A percentile compares a stretch with the other conserved stretches of the same genome.
Evolutionary conservation across 2,797 vertebrate genomes (phyloP).

Genomic region (Hozukius guyotensis): DNA sequence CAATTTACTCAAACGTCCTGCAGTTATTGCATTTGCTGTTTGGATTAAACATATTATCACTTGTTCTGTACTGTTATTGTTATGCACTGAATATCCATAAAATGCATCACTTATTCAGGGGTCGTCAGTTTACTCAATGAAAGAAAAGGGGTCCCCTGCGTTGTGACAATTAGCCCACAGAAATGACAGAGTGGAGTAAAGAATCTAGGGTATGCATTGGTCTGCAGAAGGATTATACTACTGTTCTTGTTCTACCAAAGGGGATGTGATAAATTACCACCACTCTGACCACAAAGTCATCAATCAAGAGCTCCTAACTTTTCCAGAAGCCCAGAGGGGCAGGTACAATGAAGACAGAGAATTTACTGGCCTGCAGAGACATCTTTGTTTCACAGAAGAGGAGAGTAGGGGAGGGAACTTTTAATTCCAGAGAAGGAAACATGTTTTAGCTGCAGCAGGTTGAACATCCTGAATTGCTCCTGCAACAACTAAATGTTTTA

Average conservation of each 20-base stretch:
- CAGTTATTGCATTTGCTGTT: no score
- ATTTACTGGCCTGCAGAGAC: background rate
- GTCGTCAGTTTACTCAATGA: no score
- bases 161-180: background rate
- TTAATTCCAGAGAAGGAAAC: background rate
- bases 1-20: no score
- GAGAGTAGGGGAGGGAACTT: background rate
- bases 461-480: background rate
- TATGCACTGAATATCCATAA: no score
- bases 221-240: background rate
- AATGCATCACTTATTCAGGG: no score
- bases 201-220: background rate
- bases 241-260: background rate
- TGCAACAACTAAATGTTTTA: background rate
- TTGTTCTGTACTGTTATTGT: no score
- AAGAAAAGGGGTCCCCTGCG: no score
- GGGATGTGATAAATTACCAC: background rate
- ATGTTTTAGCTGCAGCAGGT: background rate
- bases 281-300: background rate
- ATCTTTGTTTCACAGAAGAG: background rate
- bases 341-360: background rate
- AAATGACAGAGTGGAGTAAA: background rate
- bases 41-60: no score
- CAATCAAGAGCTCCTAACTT: background rate
- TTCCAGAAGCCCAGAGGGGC: background rate